phyloP scores from a whole-genome alignment of 1,140 invertebrate genomes.

The Araneus ventricosus region DNA sequence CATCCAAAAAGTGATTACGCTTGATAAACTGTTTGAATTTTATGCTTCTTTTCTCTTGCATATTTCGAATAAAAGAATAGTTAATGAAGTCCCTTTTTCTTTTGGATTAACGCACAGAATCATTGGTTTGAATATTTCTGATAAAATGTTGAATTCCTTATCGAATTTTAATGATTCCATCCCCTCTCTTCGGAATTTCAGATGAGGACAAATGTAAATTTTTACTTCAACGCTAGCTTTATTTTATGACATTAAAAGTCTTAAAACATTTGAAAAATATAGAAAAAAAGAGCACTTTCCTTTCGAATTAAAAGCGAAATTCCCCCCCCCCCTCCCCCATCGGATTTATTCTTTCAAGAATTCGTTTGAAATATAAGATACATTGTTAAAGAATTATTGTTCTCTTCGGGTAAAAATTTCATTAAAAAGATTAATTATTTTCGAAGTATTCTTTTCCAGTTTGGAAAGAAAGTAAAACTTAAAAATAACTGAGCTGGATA shows the following conservation, averaged over 20 bases:
- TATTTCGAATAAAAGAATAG: background rate
- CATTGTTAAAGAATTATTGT: background rate
- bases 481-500: background rate
- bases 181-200: background rate
- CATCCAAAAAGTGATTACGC: background rate
- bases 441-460: conserved; percentile 15
- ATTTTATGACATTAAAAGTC: conserved; percentile 26
- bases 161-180: conserved; percentile 23
- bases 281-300: background rate
- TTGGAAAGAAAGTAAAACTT: background rate
- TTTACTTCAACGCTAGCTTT: conserved; percentile 3
- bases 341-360: background rate
- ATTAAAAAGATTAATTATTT: conserved; percentile 21
- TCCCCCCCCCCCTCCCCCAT: no score
- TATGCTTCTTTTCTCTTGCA: background rate
- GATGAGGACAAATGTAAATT: conserved; percentile 3
- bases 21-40: background rate
- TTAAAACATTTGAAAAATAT: conserved; percentile 1
- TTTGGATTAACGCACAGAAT: background rate
- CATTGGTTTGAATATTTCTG: background rate
- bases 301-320: conserved; percentile 8
- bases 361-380: background rate
- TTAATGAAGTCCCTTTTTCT: background rate
- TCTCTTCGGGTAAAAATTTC: background rate
- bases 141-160: conserved; percentile 9